phyloP scores from a whole-genome alignment of 1,140 invertebrate genomes.

The Holcopasites calliopsidis region DNA sequence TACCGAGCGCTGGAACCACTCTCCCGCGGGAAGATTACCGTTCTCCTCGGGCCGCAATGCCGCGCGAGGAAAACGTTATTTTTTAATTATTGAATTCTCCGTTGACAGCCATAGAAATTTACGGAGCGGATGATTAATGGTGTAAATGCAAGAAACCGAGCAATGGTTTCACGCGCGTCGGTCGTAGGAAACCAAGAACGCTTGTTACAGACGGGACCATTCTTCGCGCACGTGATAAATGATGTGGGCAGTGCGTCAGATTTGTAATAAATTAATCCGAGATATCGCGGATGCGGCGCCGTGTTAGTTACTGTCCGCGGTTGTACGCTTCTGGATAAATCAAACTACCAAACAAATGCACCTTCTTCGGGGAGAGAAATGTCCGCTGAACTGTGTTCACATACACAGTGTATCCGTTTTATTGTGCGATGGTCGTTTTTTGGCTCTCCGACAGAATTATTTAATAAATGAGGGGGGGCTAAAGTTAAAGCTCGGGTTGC shows the following conservation, averaged over 20 bases:
- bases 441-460: too few relatives aligned
- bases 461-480: too few relatives aligned
- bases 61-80: too few relatives aligned
- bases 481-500: too few relatives aligned
- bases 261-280: conserved; percentile 28
- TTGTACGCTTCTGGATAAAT: conserved; percentile 19
- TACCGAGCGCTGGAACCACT: background rate
- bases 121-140: too few relatives aligned
- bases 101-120: too few relatives aligned
- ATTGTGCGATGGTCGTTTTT: too few relatives aligned
- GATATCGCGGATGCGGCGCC: background rate
- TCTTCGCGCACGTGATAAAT: conserved; percentile 9
- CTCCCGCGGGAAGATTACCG: background rate
- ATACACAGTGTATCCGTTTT: background rate
- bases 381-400: background rate
- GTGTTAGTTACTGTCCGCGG: conserved; percentile 32
- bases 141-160: too few relatives aligned
- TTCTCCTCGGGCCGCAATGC: too few relatives aligned
- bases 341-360: background rate
- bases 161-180: background rate
- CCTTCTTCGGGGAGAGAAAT: background rate
- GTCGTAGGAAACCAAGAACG: too few relatives aligned
- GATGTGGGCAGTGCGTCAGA: background rate
- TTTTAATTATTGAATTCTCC: background rate
- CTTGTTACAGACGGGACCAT: background rate